Evolutionary conservation across 2,888 invertebrate species (phyloP).

Genomic region (Cremastinae sp.): DNA sequence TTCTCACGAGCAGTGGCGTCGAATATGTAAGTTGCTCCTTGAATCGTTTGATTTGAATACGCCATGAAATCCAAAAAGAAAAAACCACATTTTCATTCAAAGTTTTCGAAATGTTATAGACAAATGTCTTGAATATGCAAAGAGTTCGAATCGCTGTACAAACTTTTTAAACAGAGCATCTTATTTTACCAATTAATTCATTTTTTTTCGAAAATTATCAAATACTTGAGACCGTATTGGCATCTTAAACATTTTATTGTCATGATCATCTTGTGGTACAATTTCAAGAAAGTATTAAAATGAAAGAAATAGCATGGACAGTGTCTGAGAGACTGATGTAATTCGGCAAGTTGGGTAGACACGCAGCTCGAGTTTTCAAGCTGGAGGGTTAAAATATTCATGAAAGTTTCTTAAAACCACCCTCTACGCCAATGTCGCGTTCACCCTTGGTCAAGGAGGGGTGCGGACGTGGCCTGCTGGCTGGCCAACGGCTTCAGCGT

Average conservation of each 20-base stretch:
- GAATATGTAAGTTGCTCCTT: conserved; percentile 27
- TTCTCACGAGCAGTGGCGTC: conserved; percentile 71
- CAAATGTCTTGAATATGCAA: no score
- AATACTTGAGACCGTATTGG: no score
- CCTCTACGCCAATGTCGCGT: conserved; percentile 72
- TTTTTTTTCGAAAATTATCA: no score
- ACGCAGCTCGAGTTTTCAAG: conserved; percentile 29
- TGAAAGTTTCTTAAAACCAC: conserved; percentile 63
- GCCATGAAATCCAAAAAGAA: conserved; percentile 1
- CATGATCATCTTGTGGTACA: no score
- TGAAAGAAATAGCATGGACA: background rate
- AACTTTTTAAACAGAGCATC: no score
- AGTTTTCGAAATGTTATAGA: conserved; percentile 7
- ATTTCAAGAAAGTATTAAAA: no score
- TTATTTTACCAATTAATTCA: no score
- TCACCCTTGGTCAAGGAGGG: conserved; percentile 71
- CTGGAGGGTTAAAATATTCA: conserved; percentile 63
- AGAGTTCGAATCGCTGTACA: no score
- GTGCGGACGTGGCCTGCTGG: conserved; percentile 46
- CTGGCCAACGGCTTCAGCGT: conserved; percentile 50
- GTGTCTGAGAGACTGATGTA: background rate
- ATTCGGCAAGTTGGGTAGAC: background rate
- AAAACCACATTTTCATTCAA: background rate
- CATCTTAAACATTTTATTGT: no score
- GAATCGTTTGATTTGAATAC: conserved; percentile 43